Evolutionary conservation across 2,888 invertebrate genomes (phyloP), one percentile per base, ranked within the genome.

Genomic region (Ditula angustiorana): DNA sequence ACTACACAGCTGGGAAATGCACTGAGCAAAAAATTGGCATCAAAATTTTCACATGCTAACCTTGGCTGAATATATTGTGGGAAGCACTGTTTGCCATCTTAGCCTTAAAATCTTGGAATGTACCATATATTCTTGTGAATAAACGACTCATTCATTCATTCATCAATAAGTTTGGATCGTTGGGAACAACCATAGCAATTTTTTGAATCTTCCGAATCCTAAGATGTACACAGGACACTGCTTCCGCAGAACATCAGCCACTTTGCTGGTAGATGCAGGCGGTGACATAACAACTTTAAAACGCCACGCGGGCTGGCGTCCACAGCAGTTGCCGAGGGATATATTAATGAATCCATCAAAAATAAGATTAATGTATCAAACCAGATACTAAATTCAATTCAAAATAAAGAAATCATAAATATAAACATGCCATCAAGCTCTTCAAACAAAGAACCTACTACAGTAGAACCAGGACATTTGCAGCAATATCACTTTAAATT

Each of bases 241-340:
- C 53, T 35, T 53, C 21, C 33, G 53, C 19, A 53, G 23, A 19
- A 53, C 53, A 19, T 68, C 67, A 0, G 30, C 52, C 11, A 41
- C 57, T 23, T 50, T 69, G 49, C 33, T 67, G 19, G 53, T 50
- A 2, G 60, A 67, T 50, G 37, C 64, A 2, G 68, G 59, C 16
- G 59, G 49, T 23, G 37, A 50, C 11, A 50, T 49, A n/a, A 50
- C 37, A 28, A 49, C 35, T 28, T 50, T 50, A 19, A 26, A 11
- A 41, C 16, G 59, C 8, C 59, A 50, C 10, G 19, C 11, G 50
- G 50, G 24, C 50, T 24, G 26, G 37, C 19, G 49, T 49, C 44
- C 23, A 56, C 5, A 7, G 16, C 44, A 35, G 23, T 37, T 28
- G 24, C 28, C 7, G 57, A 57, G 11, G 13, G 30, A 11, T 37